These are phyloP conservation scores for Percina caprodes DNA, from an alignment of 2,113 vertebrate species.

Conservation along the genomic window DNA sequence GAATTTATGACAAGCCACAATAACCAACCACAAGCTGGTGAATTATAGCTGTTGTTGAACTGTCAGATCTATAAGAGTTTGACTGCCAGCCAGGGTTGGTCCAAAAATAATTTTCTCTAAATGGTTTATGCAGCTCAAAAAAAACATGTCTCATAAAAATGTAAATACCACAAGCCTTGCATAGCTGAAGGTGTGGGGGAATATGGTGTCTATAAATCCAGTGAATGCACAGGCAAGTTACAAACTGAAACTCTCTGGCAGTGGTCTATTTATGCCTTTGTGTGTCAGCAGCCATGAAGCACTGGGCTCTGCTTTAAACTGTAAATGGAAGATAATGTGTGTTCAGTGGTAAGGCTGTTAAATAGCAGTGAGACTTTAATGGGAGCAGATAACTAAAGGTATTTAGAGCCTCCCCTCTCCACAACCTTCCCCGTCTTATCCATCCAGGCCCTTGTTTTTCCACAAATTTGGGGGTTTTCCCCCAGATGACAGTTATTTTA, in stretches of 20 bases:
- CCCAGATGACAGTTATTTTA: slow-evolving; percentile 52
- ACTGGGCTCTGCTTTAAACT: slow-evolving; percentile 1
- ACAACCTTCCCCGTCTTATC: slow-evolving; percentile 14
- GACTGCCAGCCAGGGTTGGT: slow-evolving; percentile 16
- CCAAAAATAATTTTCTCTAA: slow-evolving; percentile 5
- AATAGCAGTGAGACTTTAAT: slow-evolving; percentile 1
- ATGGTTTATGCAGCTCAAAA: slow-evolving; percentile 23
- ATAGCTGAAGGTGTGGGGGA: slow-evolving; percentile 3
- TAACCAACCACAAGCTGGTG: slow-evolving; percentile 35
- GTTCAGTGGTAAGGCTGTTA: slow-evolving; percentile 23
- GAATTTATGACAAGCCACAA: slow-evolving; percentile 52
- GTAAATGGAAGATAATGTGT: slow-evolving; percentile 24
- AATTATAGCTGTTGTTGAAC: slow-evolving; percentile 43
- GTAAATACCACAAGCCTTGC: neutral
- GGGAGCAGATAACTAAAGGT: slow-evolving; percentile 30
- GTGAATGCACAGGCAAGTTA: neutral
- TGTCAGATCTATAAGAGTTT: slow-evolving; percentile 26
- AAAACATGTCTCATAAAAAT: slow-evolving; percentile 28
- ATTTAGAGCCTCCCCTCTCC: slow-evolving; percentile 16
- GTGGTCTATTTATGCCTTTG: slow-evolving; percentile 6
- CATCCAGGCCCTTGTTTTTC: slow-evolving; percentile 36
- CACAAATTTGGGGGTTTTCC: slow-evolving; percentile 49
- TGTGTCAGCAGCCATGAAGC: slow-evolving; percentile 9
- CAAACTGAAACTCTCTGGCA: neutral
- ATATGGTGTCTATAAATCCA: slow-evolving; percentile 14